Base-by-base conservation (phyloP, 2,888 invertebrate genomes). In the Herminia tarsipennalis region DNA sequence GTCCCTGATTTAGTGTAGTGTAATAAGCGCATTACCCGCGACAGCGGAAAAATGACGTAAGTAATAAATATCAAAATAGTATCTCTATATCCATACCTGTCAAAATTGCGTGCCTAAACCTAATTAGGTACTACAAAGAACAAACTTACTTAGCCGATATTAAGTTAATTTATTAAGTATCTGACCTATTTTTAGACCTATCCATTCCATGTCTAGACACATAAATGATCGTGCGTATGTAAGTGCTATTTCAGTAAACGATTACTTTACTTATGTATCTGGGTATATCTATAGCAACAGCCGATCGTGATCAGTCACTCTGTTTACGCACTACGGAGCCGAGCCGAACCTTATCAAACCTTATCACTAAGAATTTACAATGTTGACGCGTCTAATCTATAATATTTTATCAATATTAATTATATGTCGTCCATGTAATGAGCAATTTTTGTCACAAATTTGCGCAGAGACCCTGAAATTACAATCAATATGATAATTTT, bases 181-280 rank as follows among this genome's bases (percentile, higher is more conserved):
- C n/a, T n/a, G n/a, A n/a, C n/a, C n/a, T 55, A 64, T 59, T 59
- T 63, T 52, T 44, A 55, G 45, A 32, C 25, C 13, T 32, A 25
- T 17, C 10, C 0, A 22, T 38, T 29, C 16, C 9, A 40, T 44
- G 44, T 56, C 38, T 28, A 25, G 38, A 33, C 42, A 45, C 30
- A 9, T 56, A 32, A 29, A 44, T 40, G 40, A 39, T 35, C 39
- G 48, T 56, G 42, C 40, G 61, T 54, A 51, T 42, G 13, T 54
- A 51, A 44, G 13, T 16, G 10, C 53, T 39, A 56, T 50, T 56
- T 51, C 38, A 48, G 44, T 27, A 43, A 45, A 48, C n/a, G 4
- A 8, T n/a, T 22, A 38, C n/a, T n/a, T n/a, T n/a, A n/a, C n/a
- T n/a, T n/a, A n/a, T n/a, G 6, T 22, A 20, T 3, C 20, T 28